Base-by-base conservation (phyloP, 2,113 vertebrate genomes). In the Myotis davidii region DNA sequence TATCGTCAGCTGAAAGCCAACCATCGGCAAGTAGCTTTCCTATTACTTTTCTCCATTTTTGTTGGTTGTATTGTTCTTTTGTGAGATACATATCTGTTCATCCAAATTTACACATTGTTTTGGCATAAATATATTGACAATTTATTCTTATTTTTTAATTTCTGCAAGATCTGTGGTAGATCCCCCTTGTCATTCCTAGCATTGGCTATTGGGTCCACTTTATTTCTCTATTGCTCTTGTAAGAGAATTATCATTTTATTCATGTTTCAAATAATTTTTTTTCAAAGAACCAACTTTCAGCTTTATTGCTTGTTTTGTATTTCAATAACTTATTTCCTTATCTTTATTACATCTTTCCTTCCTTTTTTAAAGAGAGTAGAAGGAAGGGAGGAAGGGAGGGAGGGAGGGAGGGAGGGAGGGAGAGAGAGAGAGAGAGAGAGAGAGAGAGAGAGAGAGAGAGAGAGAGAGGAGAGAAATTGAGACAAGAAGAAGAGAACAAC, bases 1-100 rank as follows among this genome's bases (percentile, higher is more conserved):
- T 99, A 99, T 84, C 96, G 96, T 59, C 98, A 99, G 29, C 97
- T 99, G 95, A 99, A 99, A 91, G 98, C 98, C 29, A 88, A 87
- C 0, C 98, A 99, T 90, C 99, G 99, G 99, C 99, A 99, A 59
- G 56, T 59, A 59, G 56, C 54, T 27, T 61, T 27, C 25, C 59
- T 27, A 61, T 61, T 61, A 27, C 56, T 61, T 54, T 23, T 42
- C 29, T 74, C 23, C 69, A 67, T 48, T 88, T 94, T 79, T 12
- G 2, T 21, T 65, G 8, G 27, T 79, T 79, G 14, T 45, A 23
- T 27, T 32, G 69, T 84, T 67, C 29, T 39, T 85, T 56, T 64
- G 56, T 25, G 18, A 59, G 34, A 42, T 82, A 34, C 32, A 34
- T 61, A 11, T 59, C 73, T 84, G 21, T 78, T 78, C 52, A 64